Percentiles rank a stretch among this genome's conserved stretches.
phyloP scores from a whole-genome alignment of 2,888 invertebrate species.

The Pandemis corylana region DNA sequence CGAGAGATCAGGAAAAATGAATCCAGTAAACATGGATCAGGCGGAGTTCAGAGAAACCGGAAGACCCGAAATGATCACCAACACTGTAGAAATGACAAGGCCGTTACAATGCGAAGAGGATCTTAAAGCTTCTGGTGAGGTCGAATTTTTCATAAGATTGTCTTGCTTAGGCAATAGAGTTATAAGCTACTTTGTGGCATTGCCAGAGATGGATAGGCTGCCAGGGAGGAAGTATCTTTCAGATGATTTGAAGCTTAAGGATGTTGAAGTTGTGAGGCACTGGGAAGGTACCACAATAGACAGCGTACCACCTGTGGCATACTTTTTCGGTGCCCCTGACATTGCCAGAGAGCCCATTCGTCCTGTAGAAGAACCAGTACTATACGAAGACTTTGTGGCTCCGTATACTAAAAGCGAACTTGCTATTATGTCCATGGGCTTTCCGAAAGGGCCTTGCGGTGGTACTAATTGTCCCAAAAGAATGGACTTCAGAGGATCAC shows the following conservation, averaged over 20 bases:
- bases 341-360: slow-evolving; percentile 71
- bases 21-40: slow-evolving; percentile 73
- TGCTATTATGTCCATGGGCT: slow-evolving; percentile 79
- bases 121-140: slow-evolving; percentile 74
- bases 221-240: slow-evolving; percentile 75
- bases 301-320: slow-evolving; percentile 72
- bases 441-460: slow-evolving; percentile 80
- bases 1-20: slow-evolving; percentile 64
- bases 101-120: slow-evolving; percentile 77
- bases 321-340: slow-evolving; percentile 76
- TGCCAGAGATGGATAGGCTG: slow-evolving; percentile 79
- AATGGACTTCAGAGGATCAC: slow-evolving; percentile 77
- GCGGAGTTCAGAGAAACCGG: slow-evolving; percentile 71
- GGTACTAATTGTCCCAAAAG: slow-evolving; percentile 79
- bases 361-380: slow-evolving; percentile 60
- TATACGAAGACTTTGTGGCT: slow-evolving; percentile 74
- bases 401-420: slow-evolving; percentile 74
- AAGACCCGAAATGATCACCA: slow-evolving; percentile 71
- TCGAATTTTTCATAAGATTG: slow-evolving; percentile 72
- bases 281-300: slow-evolving; percentile 79
- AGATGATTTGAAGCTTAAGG: slow-evolving; percentile 75
- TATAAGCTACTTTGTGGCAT: slow-evolving; percentile 69
- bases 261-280: slow-evolving; percentile 76
- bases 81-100: slow-evolving; percentile 69
- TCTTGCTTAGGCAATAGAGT: slow-evolving; percentile 75